Evolutionary conservation across 2,113 vertebrate genomes (phyloP), one percentile per base, ranked within the genome.

Genomic region (Tupaia tana): DNA sequence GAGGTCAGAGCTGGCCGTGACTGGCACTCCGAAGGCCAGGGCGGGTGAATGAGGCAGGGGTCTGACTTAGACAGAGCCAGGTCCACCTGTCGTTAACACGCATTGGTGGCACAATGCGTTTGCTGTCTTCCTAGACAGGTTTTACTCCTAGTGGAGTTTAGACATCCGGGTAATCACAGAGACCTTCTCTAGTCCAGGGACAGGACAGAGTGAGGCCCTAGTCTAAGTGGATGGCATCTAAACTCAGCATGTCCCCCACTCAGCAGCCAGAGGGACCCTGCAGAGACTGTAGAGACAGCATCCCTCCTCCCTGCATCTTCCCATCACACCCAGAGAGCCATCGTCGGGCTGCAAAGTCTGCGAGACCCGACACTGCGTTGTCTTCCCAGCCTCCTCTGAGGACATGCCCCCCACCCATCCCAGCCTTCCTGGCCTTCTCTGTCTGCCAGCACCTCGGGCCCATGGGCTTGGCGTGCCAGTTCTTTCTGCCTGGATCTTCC

Each of bases 401-500:
- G 43, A 43, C 43, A 43, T 43, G 43, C 6, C 43, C 43, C 43
- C 43, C 43, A 6, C 27, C 59, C 4, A 0, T 13, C 71, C 63
- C 58, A 63, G n/a, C 0, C 24, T 29, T 0, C 5, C 1, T 14
- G 86, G 18, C 14, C 59, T 52, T 4, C 58, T 67, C 59, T 8
- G 0, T 7, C 31, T 52, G 29, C 31, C 9, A 15, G 29, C 34
- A 24, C 2, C 0, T 9, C 15, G 8, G 11, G 56, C 19, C 34
- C 29, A 0, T 6, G 14, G 54, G 70, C 15, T 59, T 8, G 13
- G 18, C 0, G 1, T 27, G 0, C 27, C 25, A 27, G 0, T 18
- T 52, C 13, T n/a, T 24, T 22, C 15, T 7, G 9, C 56, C 71
- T 13, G 63, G 29, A 4, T 79, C 67, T 71, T 94, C 43, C 14